Conservation (phyloP, 2,113 vertebrate genomes). For the Leptodactylus fuscus region DNA sequence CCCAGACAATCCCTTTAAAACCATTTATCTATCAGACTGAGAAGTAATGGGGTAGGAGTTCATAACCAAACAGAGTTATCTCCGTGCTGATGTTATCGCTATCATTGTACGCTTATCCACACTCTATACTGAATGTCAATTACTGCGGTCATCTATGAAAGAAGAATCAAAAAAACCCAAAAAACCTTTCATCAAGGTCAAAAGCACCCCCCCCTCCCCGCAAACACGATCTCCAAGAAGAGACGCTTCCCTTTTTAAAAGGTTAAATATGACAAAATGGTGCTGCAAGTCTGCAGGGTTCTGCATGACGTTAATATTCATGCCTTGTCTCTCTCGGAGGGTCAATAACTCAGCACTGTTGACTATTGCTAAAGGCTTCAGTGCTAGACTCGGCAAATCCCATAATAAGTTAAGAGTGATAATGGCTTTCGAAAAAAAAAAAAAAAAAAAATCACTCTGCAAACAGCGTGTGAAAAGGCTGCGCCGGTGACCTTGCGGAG, state of each 20-base stretch:
- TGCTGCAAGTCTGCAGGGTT: not conserved
- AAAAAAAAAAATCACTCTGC: not conserved
- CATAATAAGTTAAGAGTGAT: slow-evolving; percentile 45
- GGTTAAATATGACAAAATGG: not conserved
- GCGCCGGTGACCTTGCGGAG: slow-evolving; percentile 27
- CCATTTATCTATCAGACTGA: too few relatives aligned
- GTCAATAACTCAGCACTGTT: slow-evolving; percentile 35
- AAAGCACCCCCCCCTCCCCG: not conserved
- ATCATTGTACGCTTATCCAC: not conserved
- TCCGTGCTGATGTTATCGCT: not conserved
- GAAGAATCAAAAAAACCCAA: too few relatives aligned
- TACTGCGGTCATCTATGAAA: not conserved
- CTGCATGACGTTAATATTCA: slow-evolving; percentile 19
- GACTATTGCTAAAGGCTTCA: slow-evolving; percentile 29
- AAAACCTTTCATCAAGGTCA: not conserved
- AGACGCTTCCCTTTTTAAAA: not conserved
- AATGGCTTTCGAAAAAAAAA: slow-evolving; percentile 15
- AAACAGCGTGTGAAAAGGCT: slow-evolving; percentile 35
- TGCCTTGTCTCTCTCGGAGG: slow-evolving; percentile 2
- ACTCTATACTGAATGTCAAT: not conserved
- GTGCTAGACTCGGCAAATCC: slow-evolving; percentile 29
- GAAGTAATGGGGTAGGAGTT: too few relatives aligned
- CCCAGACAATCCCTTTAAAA: too few relatives aligned
- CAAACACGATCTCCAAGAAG: not conserved
- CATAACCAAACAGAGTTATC: too few relatives aligned